A percentile compares a stretch with the other conserved stretches of the same genome.
Conservation (phyloP, 2,888 invertebrate genomes). For the Gasteruption jaculator region DNA sequence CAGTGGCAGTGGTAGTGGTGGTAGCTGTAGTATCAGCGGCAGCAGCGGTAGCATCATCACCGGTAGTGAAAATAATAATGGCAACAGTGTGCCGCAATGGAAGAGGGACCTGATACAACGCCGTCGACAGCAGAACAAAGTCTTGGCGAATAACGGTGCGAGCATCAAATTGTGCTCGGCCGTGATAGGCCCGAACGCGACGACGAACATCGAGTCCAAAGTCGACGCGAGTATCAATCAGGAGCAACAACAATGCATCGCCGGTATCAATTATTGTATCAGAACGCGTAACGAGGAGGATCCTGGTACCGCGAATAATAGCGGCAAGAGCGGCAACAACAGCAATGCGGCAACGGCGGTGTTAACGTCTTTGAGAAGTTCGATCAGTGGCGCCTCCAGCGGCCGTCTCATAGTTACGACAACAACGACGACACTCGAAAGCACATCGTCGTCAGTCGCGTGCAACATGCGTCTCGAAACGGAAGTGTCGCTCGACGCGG, state of each 20-base stretch:
- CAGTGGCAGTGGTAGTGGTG: no score
- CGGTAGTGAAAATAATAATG: no score
- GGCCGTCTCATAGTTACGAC: slow-evolving; percentile 13
- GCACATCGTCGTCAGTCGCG: slow-evolving; percentile 39
- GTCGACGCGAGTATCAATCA: no score
- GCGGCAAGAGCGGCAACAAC: no score
- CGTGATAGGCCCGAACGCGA: slow-evolving; percentile 27
- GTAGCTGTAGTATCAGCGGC: no score
- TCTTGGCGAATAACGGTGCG: slow-evolving; percentile 36
- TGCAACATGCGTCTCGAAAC: slow-evolving; percentile 47
- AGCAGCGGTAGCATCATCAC: slow-evolving; percentile 41
- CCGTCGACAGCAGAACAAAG: slow-evolving; percentile 56
- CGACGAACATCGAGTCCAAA: no score
- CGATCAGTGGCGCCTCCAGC: slow-evolving; percentile 22
- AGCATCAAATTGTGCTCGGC: slow-evolving; percentile 35
- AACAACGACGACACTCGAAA: slow-evolving; percentile 21
- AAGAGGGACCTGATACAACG: slow-evolving; percentile 78
- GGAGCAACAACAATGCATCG: slow-evolving; percentile 7
- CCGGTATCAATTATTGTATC: no score
- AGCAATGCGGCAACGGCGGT: no score
- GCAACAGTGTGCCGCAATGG: slow-evolving; percentile 66
- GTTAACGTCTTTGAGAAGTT: slow-evolving; percentile 16
- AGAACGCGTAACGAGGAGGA: no score
- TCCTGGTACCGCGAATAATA: no score
- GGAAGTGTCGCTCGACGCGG: slow-evolving; percentile 39